Base-by-base conservation (phyloP, 2,888 invertebrate genomes). In the Salticus scenicus region DNA sequence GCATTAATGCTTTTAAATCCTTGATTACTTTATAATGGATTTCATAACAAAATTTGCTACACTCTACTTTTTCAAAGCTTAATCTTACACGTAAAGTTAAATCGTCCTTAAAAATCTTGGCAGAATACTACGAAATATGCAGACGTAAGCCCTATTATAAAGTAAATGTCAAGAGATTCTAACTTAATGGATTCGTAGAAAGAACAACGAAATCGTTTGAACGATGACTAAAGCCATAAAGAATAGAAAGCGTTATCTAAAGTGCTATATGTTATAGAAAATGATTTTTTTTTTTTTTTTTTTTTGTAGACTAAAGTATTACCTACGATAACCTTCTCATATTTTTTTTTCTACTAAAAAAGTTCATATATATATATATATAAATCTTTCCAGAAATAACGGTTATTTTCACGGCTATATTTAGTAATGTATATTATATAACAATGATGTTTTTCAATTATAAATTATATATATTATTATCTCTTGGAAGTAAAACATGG, bases 21-120 rank as follows among this genome's bases (percentile, higher is more conserved):
- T 70, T 81, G 81, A 81, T 81, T 81, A 74, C 81, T 81, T 81
- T 81, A 81, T 81, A 81, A 81, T 81, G 81, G 81, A 75, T 81
- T 81, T 70, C 70, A 69, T 75, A 81, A 75, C 75, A 75, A 74
- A 75, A 81, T 74, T 24, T 42, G 37, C 74, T 47, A 42, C 47
- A 20, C 1, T 42, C 17, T 76, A 20, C 37, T 24, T 77, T 69
- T 69, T 41, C 17, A 47, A 47, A 17, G 42, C 42, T 47, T 47
- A 47, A 47, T 47, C 42, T 47, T 47, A 47, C 14, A 10, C 14
- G 14, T 47, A 17, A 47, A 47, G 42, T 10, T 47, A 47, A 47
- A 47, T 47, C 42, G 42, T 14, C 42, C 42, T 7, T 47, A 47
- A 47, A 5, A 47, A 14, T 10, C 17, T 47, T 1, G 42, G 42